Base-by-base conservation (phyloP, 2,113 vertebrate genomes). In the Hipposideros armiger region DNA sequence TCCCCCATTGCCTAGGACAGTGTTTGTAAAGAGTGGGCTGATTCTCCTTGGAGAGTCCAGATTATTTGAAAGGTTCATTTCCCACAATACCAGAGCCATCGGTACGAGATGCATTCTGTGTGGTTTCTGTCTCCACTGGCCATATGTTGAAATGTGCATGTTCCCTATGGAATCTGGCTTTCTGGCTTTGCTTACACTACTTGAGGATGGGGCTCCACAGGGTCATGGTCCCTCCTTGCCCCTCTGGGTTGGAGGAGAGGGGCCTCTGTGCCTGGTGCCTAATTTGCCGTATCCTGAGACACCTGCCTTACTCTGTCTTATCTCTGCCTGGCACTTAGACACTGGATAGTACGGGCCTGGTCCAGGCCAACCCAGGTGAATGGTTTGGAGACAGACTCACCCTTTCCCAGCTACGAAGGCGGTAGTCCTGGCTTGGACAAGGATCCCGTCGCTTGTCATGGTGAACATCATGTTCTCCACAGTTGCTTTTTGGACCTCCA, bases 331-430 rank as follows among this genome's bases (percentile, higher is more conserved):
- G 13, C 52, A 17, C 15, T 86, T 58, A 66, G 60, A 58, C 40
- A 14, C 22, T 76, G 84, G 42, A 32, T 26, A 20, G 28, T 36
- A 45, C 1, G 70, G 54, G n/a, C 2, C 17, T 6, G 3, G 47
- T 69, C 42, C 64, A 14, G 4, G 32, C 42, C 22, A 36, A 56
- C n/a, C 2, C 4, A 14, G 74, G 0, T 13, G 62, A 36, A 8
- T 22, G n/a, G 54, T 42, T 6, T 47, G 56, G 45, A 91, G 76
- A 24, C 28, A 62, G 32, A 7, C 97, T 97, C 56, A 97, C 97
- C 97, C 97, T 11, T 95, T 5, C 86, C 85, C 96, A 11, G 42
- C 81, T 36, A 97, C n/a, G 58, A 2, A 67, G 26, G 69, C 62
- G 0, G 64, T 86, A 32, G 56, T 16, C 4, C 0, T 0, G 9